Base-by-base conservation (phyloP, 2,888 invertebrate species). In the Homarus gammarus region DNA sequence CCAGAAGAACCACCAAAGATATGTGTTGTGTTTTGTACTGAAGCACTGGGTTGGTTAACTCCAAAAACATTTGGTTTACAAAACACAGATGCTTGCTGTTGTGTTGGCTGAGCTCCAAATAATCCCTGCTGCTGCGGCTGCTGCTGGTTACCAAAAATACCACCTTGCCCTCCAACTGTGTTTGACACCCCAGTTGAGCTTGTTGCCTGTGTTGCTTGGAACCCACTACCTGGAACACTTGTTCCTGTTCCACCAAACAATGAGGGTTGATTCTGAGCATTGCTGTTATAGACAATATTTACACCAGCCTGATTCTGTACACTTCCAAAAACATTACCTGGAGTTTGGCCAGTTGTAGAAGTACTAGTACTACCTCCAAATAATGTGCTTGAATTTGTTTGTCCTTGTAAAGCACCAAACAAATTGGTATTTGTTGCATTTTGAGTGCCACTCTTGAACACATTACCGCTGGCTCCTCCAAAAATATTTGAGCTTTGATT, bases 351-450 rank as follows among this genome's bases (percentile, higher is more conserved):
- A 18, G 51, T 31, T 2, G 73, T 73, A 18, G 31, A 27, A 51
- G 15, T 18, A 56, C 27, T 36, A 70, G 18, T 22, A n/a, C 82
- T 40, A 38, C 82, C 84, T 72, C 82, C 87, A 81, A 89, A 89
- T 36, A 85, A 31, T 12, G 68, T 5, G 10, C 36, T n/a, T 38
- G 27, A 49, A 44, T 15, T 78, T 27, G 77, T 22, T 49, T 86
- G 86, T 33, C 77, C 31, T 22, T 86, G 77, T 1, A 12, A 6
- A 18, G 75, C 70, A 18, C 89, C 89, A 81, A 89, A 89, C n/a
- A 85, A 49, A 31, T 33, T 73, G 22, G 79, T 75, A 22, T 27
- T 61, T 61, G 38, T n/a, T 6, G 82, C 18, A 64, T 36, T 77
- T 49, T 68, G 77, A 27, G 40, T 68, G 5, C 44, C 36, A 61